phyloP scores from a whole-genome alignment of 2,888 invertebrate genomes.

The Carabus problematicus region DNA sequence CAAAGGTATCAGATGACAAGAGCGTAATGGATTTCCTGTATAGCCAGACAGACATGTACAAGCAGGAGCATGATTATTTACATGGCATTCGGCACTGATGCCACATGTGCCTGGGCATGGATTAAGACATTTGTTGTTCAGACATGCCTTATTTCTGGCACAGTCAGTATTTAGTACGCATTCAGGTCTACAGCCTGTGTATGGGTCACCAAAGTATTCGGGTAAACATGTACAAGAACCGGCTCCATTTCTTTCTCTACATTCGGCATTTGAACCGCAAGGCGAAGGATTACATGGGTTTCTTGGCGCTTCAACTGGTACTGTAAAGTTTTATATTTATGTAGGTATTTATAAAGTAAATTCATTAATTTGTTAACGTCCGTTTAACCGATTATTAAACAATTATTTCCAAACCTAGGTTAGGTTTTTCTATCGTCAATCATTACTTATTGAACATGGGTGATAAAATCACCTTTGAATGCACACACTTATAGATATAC shows the following conservation, averaged over 20 bases:
- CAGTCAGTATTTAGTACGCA: slow-evolving; percentile 90
- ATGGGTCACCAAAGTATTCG: slow-evolving; percentile 87
- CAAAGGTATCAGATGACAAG: slow-evolving; percentile 69
- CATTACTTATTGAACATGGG: too few relatives aligned
- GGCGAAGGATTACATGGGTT: slow-evolving; percentile 84
- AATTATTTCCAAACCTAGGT: slow-evolving; percentile 43
- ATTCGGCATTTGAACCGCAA: slow-evolving; percentile 86
- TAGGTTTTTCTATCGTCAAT: slow-evolving; percentile 62
- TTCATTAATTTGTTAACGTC: background rate
- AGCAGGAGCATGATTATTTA: slow-evolving; percentile 82
- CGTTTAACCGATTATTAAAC: too few relatives aligned
- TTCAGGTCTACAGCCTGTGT: slow-evolving; percentile 85
- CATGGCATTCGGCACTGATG: slow-evolving; percentile 81
- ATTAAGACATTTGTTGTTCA: slow-evolving; percentile 83
- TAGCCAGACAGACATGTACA: slow-evolving; percentile 77
- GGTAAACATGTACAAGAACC: slow-evolving; percentile 83
- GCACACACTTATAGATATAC: too few relatives aligned
- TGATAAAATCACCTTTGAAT: too few relatives aligned
- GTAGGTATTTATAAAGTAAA: background rate
- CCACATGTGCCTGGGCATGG: slow-evolving; percentile 86
- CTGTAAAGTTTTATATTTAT: slow-evolving; percentile 54
- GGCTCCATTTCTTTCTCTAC: slow-evolving; percentile 80
- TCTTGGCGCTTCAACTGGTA: slow-evolving; percentile 62
- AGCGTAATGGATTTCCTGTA: slow-evolving; percentile 79
- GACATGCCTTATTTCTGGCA: slow-evolving; percentile 75